These are phyloP conservation scores for Colletes gigas DNA, from an alignment of 1,140 invertebrate genomes.

Conservation along the genomic window DNA sequence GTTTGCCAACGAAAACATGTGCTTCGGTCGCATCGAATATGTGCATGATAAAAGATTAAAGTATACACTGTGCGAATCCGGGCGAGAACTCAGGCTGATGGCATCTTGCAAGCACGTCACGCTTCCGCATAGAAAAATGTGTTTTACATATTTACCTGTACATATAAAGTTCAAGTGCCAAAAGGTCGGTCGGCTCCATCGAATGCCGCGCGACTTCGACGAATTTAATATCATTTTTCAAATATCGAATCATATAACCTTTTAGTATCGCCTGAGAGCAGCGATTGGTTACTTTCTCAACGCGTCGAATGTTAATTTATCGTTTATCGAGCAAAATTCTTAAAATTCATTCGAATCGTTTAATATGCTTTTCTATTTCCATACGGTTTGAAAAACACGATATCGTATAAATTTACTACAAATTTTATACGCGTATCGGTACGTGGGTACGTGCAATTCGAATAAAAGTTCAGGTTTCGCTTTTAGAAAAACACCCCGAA, in stretches of 20 bases:
- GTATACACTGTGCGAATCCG: slow-evolving; percentile 7
- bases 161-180: slow-evolving; percentile 14
- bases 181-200: slow-evolving; percentile 16
- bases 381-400: no score
- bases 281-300: no score
- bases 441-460: no score
- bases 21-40: slow-evolving; percentile 5
- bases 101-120: slow-evolving; percentile 26
- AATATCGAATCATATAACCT: not conserved
- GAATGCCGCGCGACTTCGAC: not conserved
- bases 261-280: no score
- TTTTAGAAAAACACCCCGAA: no score
- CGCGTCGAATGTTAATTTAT: no score
- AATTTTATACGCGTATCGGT: no score
- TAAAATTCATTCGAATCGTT: no score
- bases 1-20: not conserved
- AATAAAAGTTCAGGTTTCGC: no score
- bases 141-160: slow-evolving; percentile 34
- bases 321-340: no score
- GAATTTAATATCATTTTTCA: slow-evolving; percentile 12
- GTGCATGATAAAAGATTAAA: slow-evolving; percentile 37
- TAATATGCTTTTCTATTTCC: no score
- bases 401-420: no score
- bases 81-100: not conserved
- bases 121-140: slow-evolving; percentile 29